These are phyloP conservation scores for Labeo calbasu DNA, from an alignment of 2,797 vertebrate species.

Conservation along the genomic window DNA sequence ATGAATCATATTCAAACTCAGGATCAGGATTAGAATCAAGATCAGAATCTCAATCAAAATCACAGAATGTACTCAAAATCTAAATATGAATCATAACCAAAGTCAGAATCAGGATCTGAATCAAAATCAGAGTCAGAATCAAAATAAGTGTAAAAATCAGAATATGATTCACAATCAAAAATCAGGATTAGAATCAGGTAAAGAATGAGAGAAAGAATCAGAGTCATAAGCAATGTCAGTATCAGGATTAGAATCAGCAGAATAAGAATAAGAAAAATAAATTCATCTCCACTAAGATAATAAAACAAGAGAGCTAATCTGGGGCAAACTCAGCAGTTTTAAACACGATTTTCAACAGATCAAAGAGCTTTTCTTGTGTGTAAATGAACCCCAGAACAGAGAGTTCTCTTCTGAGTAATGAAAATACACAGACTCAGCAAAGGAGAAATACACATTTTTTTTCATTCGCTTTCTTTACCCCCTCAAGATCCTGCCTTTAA, in stretches of 20 bases:
- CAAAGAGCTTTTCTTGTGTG: constrained; percentile 35
- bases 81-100: background rate
- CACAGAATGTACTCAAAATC: no score
- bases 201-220: no score
- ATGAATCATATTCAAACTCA: background rate
- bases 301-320: constrained; percentile 40
- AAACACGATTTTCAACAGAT: constrained; percentile 9
- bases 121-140: background rate
- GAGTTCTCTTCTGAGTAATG: constrained; percentile 22
- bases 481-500: constrained; percentile 41
- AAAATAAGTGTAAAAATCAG: no score
- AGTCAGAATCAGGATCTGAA: background rate
- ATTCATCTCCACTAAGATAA: constrained; percentile 13
- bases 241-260: background rate
- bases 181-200: no score
- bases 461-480: constrained; percentile 15
- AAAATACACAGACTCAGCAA: constrained; percentile 62
- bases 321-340: constrained; percentile 31
- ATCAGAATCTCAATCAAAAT: no score
- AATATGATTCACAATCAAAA: no score
- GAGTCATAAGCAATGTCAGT: no score
- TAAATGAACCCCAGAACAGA: constrained; percentile 37
- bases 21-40: background rate
- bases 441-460: constrained; percentile 42
- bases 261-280: no score